Evolutionary conservation across 2,113 vertebrate species (phyloP).

Genomic region (Prochilodus magdalenae): DNA sequence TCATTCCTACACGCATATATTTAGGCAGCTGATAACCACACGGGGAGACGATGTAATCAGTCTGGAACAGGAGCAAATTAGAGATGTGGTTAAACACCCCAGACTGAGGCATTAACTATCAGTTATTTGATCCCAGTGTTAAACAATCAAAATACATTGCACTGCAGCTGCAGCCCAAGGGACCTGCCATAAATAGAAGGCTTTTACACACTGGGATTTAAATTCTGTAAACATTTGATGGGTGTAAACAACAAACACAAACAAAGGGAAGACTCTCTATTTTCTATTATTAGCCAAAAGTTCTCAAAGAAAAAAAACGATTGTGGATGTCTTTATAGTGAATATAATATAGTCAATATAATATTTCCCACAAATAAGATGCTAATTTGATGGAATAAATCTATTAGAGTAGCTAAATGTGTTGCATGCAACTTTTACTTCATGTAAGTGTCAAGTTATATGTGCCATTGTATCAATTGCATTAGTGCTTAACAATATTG

Average conservation of each 20-base stretch:
- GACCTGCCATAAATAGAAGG: slow-evolving; percentile 70
- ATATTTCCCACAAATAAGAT: too few species aligned
- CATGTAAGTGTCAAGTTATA: too few species aligned
- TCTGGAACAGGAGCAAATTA: slow-evolving; percentile 31
- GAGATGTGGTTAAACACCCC: slow-evolving; percentile 34
- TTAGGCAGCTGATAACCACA: slow-evolving; percentile 35
- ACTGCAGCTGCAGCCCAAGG: slow-evolving; percentile 64
- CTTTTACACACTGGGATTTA: slow-evolving; percentile 61
- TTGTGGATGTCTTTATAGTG: too few species aligned
- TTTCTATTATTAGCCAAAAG: neutral
- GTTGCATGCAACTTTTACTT: too few species aligned
- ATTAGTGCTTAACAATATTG: too few species aligned
- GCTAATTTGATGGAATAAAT: too few species aligned
- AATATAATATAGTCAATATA: too few species aligned
- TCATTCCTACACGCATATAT: slow-evolving; percentile 28
- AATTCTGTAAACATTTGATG: slow-evolving; percentile 6
- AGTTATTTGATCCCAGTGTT: slow-evolving; percentile 63
- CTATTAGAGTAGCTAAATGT: too few species aligned
- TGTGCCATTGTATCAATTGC: too few species aligned
- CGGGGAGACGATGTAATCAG: slow-evolving; percentile 40
- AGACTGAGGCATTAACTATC: slow-evolving; percentile 33
- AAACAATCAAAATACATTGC: slow-evolving; percentile 58
- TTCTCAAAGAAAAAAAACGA: too few species aligned
- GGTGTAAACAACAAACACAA: neutral
- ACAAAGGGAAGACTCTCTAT: neutral